Percentiles rank a stretch among this genome's conserved stretches.
Evolutionary conservation across 2,888 invertebrate species (phyloP).

Genomic region (Eupithecia abbreviata): DNA sequence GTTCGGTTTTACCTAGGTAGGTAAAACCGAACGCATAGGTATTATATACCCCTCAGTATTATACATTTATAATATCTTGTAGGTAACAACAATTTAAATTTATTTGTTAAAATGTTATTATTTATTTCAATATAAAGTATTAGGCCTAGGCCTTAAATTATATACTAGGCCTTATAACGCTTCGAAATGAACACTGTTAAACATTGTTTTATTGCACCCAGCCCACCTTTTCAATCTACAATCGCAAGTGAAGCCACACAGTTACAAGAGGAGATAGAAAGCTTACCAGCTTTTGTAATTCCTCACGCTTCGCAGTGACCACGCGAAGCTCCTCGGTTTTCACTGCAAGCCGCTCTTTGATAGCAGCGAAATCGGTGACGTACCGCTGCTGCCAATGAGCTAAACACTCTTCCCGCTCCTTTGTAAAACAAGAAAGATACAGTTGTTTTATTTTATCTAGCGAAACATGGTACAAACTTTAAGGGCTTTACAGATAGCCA

Average conservation of each 20-base stretch:
- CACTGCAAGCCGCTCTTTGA: slow-evolving; percentile 54
- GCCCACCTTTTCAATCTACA: background rate
- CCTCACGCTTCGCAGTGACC: slow-evolving; percentile 56
- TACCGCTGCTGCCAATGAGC: slow-evolving; percentile 82
- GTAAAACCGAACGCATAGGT: too few species aligned
- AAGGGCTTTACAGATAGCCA: background rate
- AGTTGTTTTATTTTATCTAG: background rate
- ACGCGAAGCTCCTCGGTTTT: slow-evolving; percentile 62
- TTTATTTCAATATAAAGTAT: too few species aligned
- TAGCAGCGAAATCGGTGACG: slow-evolving; percentile 58
- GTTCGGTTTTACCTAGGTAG: too few species aligned
- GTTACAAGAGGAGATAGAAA: background rate
- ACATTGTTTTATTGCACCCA: background rate
- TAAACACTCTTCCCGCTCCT: slow-evolving; percentile 88
- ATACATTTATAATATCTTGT: too few species aligned
- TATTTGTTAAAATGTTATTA: too few species aligned
- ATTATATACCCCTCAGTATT: too few species aligned
- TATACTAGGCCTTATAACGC: too few species aligned
- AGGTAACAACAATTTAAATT: too few species aligned
- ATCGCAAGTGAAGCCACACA: background rate
- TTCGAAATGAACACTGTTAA: background rate
- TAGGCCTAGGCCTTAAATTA: too few species aligned
- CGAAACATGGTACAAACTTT: background rate
- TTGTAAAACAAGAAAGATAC: slow-evolving; percentile 43
- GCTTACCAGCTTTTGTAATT: slow-evolving; percentile 63